phyloP scores from a whole-genome alignment of 2,888 invertebrate genomes.

The Muscina levida region DNA sequence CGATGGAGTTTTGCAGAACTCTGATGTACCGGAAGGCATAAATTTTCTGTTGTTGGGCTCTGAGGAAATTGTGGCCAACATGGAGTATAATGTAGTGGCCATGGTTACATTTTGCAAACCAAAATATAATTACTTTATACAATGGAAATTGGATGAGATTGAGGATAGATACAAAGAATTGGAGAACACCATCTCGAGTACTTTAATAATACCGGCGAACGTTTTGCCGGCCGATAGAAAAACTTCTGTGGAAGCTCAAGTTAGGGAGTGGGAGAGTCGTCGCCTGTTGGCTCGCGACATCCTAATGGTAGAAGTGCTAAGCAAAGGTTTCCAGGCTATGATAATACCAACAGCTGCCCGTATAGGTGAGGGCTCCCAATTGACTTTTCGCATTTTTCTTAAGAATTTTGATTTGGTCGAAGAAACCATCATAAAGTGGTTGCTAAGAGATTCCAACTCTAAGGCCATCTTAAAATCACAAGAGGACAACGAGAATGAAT shows the following conservation, averaged over 20 bases:
- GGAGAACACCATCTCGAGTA: slow-evolving; percentile 64
- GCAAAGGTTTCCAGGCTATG: slow-evolving; percentile 60
- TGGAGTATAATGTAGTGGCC: slow-evolving; percentile 65
- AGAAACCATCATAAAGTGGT: slow-evolving; percentile 53
- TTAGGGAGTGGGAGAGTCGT: slow-evolving; percentile 53
- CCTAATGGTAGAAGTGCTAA: slow-evolving; percentile 57
- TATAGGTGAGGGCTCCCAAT: slow-evolving; percentile 52
- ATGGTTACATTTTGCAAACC: slow-evolving; percentile 68
- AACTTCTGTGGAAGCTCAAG: slow-evolving; percentile 67
- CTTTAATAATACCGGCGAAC: slow-evolving; percentile 67
- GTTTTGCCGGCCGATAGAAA: slow-evolving; percentile 67
- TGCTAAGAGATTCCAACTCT: slow-evolving; percentile 41
- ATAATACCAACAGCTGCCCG: slow-evolving; percentile 56
- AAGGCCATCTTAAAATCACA: slow-evolving; percentile 20
- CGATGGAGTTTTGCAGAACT: slow-evolving; percentile 66
- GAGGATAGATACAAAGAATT: slow-evolving; percentile 67
- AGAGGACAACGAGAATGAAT: slow-evolving; percentile 41
- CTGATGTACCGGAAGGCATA: slow-evolving; percentile 65
- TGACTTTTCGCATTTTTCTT: slow-evolving; percentile 56
- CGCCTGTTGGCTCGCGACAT: slow-evolving; percentile 52
- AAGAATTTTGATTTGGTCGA: slow-evolving; percentile 52
- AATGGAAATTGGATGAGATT: slow-evolving; percentile 68
- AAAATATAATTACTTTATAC: slow-evolving; percentile 67
- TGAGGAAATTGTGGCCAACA: slow-evolving; percentile 67
- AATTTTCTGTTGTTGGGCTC: slow-evolving; percentile 69